Conservation (phyloP, 2,113 vertebrate species). For the Dermatemys mawii region DNA sequence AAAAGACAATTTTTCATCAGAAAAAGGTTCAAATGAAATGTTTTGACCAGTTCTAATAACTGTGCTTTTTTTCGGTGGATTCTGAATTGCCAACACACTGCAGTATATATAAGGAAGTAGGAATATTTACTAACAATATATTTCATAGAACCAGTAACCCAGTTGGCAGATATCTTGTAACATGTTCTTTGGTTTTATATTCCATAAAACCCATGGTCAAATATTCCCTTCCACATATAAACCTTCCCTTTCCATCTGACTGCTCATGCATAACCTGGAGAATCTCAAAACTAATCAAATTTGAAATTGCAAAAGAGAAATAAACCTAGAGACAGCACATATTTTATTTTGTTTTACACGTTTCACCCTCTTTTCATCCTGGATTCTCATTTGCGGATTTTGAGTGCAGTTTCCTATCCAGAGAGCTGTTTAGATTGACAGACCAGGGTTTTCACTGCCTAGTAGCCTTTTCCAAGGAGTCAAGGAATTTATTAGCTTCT, state of each 20-base stretch:
- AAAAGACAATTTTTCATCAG: not conserved
- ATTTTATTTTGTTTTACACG: not conserved
- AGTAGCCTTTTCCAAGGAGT: not conserved
- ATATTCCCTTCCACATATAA: not conserved
- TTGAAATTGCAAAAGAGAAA: not conserved
- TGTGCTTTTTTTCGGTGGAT: not conserved
- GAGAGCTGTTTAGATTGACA: not conserved
- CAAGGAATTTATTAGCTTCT: not conserved
- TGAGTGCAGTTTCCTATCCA: not conserved
- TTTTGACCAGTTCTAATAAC: not conserved
- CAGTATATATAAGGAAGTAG: not conserved
- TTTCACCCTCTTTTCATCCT: not conserved
- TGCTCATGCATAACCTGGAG: not conserved
- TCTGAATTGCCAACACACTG: not conserved
- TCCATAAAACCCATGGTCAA: not conserved
- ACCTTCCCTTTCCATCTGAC: not conserved
- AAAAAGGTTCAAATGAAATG: not conserved
- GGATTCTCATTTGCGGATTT: not conserved
- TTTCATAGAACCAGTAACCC: not conserved
- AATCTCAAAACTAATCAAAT: not conserved
- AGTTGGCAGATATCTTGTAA: not conserved
- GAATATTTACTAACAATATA: not conserved
- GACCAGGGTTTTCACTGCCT: not conserved
- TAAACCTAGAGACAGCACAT: not conserved
- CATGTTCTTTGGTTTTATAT: not conserved